Base-by-base conservation (phyloP, 2,113 vertebrate genomes). In the Arenaria interpres region DNA sequence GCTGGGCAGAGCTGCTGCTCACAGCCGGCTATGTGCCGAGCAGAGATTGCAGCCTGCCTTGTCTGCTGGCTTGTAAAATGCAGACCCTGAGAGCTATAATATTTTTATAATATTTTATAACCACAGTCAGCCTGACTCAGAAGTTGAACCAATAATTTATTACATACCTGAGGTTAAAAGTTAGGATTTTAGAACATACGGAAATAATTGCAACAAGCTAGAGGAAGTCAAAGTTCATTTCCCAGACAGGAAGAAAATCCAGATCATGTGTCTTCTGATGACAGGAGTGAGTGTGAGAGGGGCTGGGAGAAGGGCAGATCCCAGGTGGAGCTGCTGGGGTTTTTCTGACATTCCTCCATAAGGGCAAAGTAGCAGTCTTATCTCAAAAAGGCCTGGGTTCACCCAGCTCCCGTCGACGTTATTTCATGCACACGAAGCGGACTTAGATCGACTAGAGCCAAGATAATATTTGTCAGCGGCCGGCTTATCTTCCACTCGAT, bases 401-500 rank as follows among this genome's bases (percentile, higher is more conserved):
- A 64, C 75, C 87, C 95, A 95, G 92, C 69, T 62, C 67, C 76
- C 67, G 74, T 54, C 94, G 96, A 97, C 91, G 90, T 96, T 97
- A 94, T 93, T 93, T 88, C 93, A 67, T 75, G 79, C 76, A 94
- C 88, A 90, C 0, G 3, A 93, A 93, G 93, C 50, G 60, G 67
- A 2, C 2, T 85, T 94, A 83, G 92, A 90, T 88, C 93, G 82
- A n/a, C 74, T n/a, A 73, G n/a, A 2, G 7, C 35, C 37, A 37
- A 91, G 97, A 97, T 94, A 97, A 88, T 56, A 73, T 85, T 96
- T 82, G 76, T 80, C 73, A 85, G 79, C 51, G 79, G 57, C 77
- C 88, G 85, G 80, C 94, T 90, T 98, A 96, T 97, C 97, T 97
- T 72, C 83, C 80, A 85, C 88, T 75, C 84, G 92, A 62, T 94